Conservation (phyloP, 2,888 invertebrate genomes). For the Scaptomyza cyrtandrae region DNA sequence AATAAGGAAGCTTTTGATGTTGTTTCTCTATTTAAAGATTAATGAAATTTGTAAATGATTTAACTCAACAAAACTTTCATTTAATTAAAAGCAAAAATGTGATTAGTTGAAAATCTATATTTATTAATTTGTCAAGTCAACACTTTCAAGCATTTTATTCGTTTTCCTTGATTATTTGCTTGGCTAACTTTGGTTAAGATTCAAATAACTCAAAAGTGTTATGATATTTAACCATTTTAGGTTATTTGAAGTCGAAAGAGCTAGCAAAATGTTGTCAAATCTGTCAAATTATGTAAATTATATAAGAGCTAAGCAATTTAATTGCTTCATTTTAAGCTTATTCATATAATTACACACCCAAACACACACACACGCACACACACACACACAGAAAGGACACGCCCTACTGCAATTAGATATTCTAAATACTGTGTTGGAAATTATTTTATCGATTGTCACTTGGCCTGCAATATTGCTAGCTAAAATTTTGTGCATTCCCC, state of each 20-base stretch:
- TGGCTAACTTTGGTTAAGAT: not conserved
- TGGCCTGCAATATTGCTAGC: constrained; percentile 24
- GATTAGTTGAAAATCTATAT: not conserved
- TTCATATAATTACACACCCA: constrained; percentile 5
- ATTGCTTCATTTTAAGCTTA: constrained; percentile 22
- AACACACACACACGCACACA: not conserved
- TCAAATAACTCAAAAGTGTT: not conserved
- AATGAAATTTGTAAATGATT: too few species aligned
- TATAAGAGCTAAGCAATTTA: not conserved
- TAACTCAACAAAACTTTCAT: too few species aligned
- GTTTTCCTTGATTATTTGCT: not conserved
- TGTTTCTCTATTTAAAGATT: too few species aligned
- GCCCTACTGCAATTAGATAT: not conserved
- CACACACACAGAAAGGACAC: not conserved
- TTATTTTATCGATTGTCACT: constrained; percentile 37
- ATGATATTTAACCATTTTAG: not conserved
- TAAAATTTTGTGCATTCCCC: constrained; percentile 24
- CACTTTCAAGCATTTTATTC: not conserved
- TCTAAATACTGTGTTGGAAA: constrained; percentile 18
- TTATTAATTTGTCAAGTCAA: not conserved
- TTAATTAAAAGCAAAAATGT: too few species aligned
- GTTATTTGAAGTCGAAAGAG: not conserved
- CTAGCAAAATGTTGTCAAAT: not conserved
- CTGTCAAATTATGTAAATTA: constrained; percentile 16
- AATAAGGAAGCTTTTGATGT: too few species aligned